These are phyloP conservation scores for Ailuropoda melanoleuca DNA, from an alignment of 2,113 vertebrate species.

Conservation along the genomic window DNA sequence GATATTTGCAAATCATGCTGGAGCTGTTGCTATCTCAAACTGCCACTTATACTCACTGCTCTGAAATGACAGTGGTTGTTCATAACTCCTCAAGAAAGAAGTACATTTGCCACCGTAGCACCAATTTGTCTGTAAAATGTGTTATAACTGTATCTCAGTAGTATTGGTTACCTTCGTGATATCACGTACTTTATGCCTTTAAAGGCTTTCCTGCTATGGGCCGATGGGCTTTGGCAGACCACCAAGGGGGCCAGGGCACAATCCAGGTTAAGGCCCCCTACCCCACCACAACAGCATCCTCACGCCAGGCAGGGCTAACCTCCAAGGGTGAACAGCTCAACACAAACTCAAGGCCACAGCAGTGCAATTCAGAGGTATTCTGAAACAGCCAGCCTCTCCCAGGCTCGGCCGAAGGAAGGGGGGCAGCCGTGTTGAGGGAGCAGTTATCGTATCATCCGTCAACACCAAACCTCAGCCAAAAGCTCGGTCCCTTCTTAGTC, in stretches of 20 bases:
- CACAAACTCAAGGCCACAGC: neutral
- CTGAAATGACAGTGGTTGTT: neutral
- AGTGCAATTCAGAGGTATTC: neutral
- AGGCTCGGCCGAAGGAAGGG: neutral
- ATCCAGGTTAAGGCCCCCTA: neutral
- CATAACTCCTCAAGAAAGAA: constrained; percentile 14
- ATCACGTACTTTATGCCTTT: neutral
- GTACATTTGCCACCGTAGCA: neutral
- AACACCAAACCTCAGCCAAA: neutral
- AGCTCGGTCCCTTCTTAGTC: neutral
- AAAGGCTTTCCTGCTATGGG: constrained; percentile 6
- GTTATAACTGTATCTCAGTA: neutral
- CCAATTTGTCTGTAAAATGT: neutral
- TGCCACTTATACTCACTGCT: neutral
- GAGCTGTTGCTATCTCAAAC: neutral
- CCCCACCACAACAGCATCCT: neutral
- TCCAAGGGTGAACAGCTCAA: neutral
- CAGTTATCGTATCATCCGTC: neutral
- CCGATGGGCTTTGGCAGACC: neutral
- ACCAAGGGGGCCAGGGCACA: neutral
- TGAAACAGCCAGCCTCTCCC: neutral
- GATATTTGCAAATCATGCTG: constrained; percentile 27
- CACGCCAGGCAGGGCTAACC: neutral
- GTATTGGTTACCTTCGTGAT: neutral
- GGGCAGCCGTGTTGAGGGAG: neutral